Evolutionary conservation across 1,140 invertebrate species (phyloP), one percentile per base, ranked within the genome.

Genomic region (Asbolus verrucosus): DNA sequence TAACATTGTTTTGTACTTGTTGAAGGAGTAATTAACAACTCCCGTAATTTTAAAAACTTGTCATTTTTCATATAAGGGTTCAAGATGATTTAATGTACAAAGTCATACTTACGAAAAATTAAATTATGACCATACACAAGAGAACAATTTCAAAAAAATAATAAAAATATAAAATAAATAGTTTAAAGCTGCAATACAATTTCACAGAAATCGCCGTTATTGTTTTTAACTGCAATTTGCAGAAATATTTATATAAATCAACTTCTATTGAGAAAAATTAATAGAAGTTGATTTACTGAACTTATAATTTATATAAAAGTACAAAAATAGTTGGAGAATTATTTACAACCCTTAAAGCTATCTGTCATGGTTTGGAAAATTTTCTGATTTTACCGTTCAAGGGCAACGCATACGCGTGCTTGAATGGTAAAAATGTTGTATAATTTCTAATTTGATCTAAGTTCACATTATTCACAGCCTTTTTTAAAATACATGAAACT

Each of bases 111-210:
- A 27, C n/a, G 19, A 27, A 6, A 24, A 27, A 54, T 27, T 54
- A 54, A 19, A 54, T 43, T 15, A 43, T n/a, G n/a, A n/a, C n/a
- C n/a, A n/a, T n/a, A n/a, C n/a, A n/a, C n/a, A 16, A 36, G 6
- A 36, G 33, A 36, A 43, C 39, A 43, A 43, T 43, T 43, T 9
- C 39, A 54, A 36, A 36, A n/a, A n/a, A 54, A 54, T 54, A 24
- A 54, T 54, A 54, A 54, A 54, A 54, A 54, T 54, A 54, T 54
- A 54, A 54, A 54, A 11, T 54, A 54, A 54, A 54, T 24, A 54
- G n/a, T 19, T 24, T 54, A 54, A 54, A 54, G 46, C 39, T 43
- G 39, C 2, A n/a, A 38, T 43, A 43, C 39, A 43, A 43, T 43
- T 15, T 9, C 2, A 43, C n/a, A n/a, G n/a, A n/a, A n/a, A n/a